Evolutionary conservation across 2,888 invertebrate species (phyloP).

Genomic region (Antheraea yamamai): DNA sequence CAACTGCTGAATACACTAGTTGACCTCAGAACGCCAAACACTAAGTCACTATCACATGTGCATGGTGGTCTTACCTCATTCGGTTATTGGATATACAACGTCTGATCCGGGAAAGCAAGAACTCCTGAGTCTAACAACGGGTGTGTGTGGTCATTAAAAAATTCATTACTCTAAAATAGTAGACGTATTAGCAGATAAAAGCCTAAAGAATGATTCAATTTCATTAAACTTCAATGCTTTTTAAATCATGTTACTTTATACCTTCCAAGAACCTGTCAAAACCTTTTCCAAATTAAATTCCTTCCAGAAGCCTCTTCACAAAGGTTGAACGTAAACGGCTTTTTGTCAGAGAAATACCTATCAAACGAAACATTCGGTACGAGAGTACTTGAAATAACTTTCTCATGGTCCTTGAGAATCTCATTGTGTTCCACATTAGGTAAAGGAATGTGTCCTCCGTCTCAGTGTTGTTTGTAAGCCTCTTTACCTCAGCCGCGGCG

Average conservation of each 20-base stretch:
- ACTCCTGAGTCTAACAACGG: too few species aligned
- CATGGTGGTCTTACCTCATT: too few species aligned
- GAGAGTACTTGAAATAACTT: conserved; percentile 53
- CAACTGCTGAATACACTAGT: too few species aligned
- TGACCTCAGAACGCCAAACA: too few species aligned
- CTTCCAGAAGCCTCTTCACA: conserved; percentile 9
- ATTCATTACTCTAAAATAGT: too few species aligned
- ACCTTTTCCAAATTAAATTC: conserved; percentile 13
- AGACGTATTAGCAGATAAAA: background rate
- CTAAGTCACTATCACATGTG: too few species aligned
- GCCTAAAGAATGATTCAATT: background rate
- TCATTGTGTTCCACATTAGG: conserved; percentile 80
- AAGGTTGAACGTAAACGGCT: conserved; percentile 28
- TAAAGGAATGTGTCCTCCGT: conserved; percentile 62
- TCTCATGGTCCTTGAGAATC: conserved; percentile 57
- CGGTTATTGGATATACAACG: too few species aligned
- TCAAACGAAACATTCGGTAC: conserved; percentile 26
- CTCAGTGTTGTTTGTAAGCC: conserved; percentile 28
- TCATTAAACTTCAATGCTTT: background rate
- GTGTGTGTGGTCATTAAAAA: too few species aligned
- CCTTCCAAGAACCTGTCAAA: conserved; percentile 12
- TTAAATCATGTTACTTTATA: background rate
- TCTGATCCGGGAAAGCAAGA: too few species aligned
- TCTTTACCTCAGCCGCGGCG: conserved; percentile 31
- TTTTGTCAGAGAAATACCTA: conserved; percentile 36